Evolutionary conservation across 2,888 invertebrate genomes (phyloP).

Genomic region (Alloplasta piceator): DNA sequence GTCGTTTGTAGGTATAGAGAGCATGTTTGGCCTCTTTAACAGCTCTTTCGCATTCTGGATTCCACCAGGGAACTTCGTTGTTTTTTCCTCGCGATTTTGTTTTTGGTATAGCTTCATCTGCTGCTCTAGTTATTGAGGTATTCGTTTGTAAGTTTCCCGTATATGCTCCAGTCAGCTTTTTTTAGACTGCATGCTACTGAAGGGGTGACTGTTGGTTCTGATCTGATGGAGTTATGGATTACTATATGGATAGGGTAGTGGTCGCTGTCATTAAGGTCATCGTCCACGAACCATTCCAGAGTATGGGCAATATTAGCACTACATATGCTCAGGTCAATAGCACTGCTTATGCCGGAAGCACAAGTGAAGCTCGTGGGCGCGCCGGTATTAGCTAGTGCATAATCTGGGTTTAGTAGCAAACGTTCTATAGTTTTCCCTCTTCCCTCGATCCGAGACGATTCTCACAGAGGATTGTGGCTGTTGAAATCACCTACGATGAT

Average conservation of each 20-base stretch:
- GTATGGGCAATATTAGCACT: background rate
- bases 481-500: conserved; percentile 67
- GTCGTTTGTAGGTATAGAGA: conserved; percentile 1
- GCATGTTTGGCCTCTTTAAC: conserved; percentile 2
- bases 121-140: background rate
- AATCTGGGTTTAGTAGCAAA: conserved; percentile 3
- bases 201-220: background rate
- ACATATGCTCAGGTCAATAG: conserved; percentile 11
- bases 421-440: conserved; percentile 4
- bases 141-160: background rate
- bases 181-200: background rate
- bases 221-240: background rate
- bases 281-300: conserved; percentile 11
- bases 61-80: background rate
- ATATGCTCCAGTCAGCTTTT: background rate
- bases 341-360: conserved; percentile 4
- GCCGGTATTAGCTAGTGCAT: background rate
- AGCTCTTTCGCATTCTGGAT: background rate
- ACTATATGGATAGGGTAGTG: conserved; percentile 2
- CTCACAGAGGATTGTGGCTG: background rate
- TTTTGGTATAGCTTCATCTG: background rate
- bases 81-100: background rate
- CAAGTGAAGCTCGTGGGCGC: conserved; percentile 1
- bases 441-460: background rate
- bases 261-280: background rate